phyloP scores from a whole-genome alignment of 2,113 vertebrate species.

The Callipepla squamata region DNA sequence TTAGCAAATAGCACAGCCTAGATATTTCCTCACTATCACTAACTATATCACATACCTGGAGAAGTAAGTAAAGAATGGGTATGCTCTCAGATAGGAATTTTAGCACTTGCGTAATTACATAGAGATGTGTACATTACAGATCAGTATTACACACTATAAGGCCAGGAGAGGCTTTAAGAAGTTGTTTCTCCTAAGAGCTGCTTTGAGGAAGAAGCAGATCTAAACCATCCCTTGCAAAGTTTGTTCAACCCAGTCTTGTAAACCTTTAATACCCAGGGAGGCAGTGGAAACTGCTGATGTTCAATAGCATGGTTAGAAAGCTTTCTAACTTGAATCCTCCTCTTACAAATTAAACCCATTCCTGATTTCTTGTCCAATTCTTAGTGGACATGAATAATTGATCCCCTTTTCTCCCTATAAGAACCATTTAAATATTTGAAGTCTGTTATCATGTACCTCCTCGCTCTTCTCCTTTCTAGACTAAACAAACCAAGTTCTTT shows the following conservation, averaged over 20 bases:
- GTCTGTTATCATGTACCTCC: slow-evolving; percentile 67
- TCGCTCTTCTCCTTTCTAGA: slow-evolving; percentile 63
- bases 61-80: background rate
- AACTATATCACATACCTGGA: background rate
- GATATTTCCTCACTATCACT: background rate
- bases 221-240: slow-evolving; percentile 5
- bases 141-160: background rate
- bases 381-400: slow-evolving; percentile 67
- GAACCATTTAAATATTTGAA: slow-evolving; percentile 68
- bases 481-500: slow-evolving; percentile 71
- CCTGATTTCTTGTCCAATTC: slow-evolving; percentile 57
- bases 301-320: background rate
- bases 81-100: background rate
- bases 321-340: slow-evolving; percentile 23
- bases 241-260: slow-evolving; percentile 7
- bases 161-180: slow-evolving; percentile 16
- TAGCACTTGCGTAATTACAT: background rate
- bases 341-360: slow-evolving; percentile 49
- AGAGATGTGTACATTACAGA: background rate
- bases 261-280: slow-evolving; percentile 23
- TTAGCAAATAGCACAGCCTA: background rate
- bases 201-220: slow-evolving; percentile 12
- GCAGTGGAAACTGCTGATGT: slow-evolving; percentile 17
- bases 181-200: background rate
- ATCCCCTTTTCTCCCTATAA: slow-evolving; percentile 59